Percentiles rank a stretch among this genome's conserved stretches.
Evolutionary conservation across 2,797 vertebrate species (phyloP).

Genomic region (Scleropages formosus): DNA sequence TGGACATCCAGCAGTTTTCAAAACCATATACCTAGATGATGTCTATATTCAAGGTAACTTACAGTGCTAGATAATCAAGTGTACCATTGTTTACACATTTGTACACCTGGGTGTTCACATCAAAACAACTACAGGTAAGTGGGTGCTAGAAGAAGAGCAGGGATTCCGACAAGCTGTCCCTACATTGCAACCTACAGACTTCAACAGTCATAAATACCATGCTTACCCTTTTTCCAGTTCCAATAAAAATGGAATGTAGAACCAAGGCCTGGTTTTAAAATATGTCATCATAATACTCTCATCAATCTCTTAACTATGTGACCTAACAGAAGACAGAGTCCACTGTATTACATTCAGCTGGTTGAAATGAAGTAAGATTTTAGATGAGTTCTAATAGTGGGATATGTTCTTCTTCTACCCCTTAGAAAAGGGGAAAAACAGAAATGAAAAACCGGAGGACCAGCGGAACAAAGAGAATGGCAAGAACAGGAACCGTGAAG

Average conservation of each 20-base stretch:
- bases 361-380: neutral
- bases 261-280: neutral
- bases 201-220: neutral
- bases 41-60: too few species aligned
- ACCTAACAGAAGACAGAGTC: neutral
- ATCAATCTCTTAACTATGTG: neutral
- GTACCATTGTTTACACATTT: too few species aligned
- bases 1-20: too few species aligned
- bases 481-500: slow-evolving; percentile 58
- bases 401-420: slow-evolving; percentile 41
- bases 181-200: too few species aligned
- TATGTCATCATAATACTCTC: neutral
- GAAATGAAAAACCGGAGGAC: slow-evolving; percentile 65
- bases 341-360: too few species aligned
- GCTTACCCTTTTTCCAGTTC: neutral
- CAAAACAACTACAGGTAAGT: too few species aligned
- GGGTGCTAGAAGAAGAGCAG: too few species aligned
- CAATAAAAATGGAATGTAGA: neutral
- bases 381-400: neutral
- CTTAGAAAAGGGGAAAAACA: slow-evolving; percentile 65
- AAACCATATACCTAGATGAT: too few species aligned
- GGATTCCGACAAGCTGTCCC: too few species aligned
- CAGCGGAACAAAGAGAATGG: slow-evolving; percentile 63
- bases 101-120: too few species aligned
- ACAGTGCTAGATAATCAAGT: too few species aligned